Conservation (phyloP, 2,113 vertebrate genomes). For the Tricholaema leucomelas region DNA sequence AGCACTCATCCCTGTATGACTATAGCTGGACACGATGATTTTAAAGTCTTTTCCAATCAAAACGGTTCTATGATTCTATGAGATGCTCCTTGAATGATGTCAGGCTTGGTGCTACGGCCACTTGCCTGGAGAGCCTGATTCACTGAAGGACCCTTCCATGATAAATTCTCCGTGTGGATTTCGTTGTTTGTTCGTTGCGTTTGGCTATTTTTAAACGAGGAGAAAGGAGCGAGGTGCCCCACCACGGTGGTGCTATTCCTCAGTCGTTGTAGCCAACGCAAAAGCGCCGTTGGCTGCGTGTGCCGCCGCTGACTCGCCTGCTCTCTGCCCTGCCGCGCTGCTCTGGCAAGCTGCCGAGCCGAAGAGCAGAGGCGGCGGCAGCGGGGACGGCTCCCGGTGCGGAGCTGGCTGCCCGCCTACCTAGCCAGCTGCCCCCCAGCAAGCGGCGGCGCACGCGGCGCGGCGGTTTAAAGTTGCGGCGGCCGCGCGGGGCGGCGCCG, state of each 20-base stretch:
- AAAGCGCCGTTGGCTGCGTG: not conserved
- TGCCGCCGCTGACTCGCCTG: not conserved
- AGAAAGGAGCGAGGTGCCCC: not conserved
- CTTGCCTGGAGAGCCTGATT: not conserved
- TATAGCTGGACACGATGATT: not conserved
- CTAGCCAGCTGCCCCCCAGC: too few species aligned
- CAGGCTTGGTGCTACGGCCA: not conserved
- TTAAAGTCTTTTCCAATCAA: too few species aligned
- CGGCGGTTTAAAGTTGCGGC: slow-evolving; percentile 28
- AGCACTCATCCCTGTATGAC: not conserved
- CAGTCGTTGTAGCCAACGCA: not conserved
- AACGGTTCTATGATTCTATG: too few species aligned
- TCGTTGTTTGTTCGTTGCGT: not conserved
- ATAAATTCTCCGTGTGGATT: not conserved
- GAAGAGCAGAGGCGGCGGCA: not conserved
- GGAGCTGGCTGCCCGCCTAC: too few species aligned
- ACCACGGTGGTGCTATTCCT: not conserved
- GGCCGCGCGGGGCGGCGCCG: not conserved
- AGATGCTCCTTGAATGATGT: not conserved
- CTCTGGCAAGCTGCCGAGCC: not conserved
- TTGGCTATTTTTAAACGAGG: not conserved
- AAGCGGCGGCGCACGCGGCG: not conserved
- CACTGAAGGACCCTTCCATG: not conserved
- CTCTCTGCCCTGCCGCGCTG: not conserved
- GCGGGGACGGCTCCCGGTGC: too few species aligned